Base-by-base conservation (phyloP, 2,113 vertebrate species). In the Leptobrachium ailaonicum region DNA sequence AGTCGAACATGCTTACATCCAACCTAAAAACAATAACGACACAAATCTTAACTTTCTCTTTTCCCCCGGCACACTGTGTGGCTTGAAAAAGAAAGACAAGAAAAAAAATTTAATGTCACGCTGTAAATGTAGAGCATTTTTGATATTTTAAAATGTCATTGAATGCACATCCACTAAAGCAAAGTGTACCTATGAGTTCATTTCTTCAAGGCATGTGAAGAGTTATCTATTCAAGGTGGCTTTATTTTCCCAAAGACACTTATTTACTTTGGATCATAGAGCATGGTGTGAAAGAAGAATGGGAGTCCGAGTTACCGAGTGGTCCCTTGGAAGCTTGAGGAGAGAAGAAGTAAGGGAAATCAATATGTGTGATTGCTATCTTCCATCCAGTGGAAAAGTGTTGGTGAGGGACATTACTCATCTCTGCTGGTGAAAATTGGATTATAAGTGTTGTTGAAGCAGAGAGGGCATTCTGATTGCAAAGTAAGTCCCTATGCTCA, bases 371-470 rank as follows among this genome's bases (percentile, higher is more conserved):
- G 85, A 79, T 84, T 86, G 81, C 76, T 86, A 84, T 79, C 86
- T 84, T 81, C 76, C 73, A 73, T 82, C 70, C 69, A 9, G 82
- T 82, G 69, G 32, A 71, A 85, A 81, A 2, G 4, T 54, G 79
- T 12, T 72, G 86, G 83, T 80, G 77, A 82, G 85, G 86, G 76
- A 82, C 81, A 72, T 79, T 82, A 85, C 83, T 86, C 84, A 85
- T 80, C 83, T 84, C 82, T 32, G 70, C 81, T 82, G 85, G 63
- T 66, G 83, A 82, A 85, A 87, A 85, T 62, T 79, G 85, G 77
- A 85, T 85, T 85, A 45, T 82, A 85, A 88, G 77, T 75, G 77
- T 5, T 79, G 82, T 68, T 69, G 82, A 85, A 84, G 84, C 84
- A 82, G 82, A 85, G 83, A 88, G 75, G 63, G 78, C 77, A 84